A percentile compares a stretch with the other conserved stretches of the same genome.
Conservation (phyloP, 2,797 vertebrate genomes). For the Liparis tanakae region DNA sequence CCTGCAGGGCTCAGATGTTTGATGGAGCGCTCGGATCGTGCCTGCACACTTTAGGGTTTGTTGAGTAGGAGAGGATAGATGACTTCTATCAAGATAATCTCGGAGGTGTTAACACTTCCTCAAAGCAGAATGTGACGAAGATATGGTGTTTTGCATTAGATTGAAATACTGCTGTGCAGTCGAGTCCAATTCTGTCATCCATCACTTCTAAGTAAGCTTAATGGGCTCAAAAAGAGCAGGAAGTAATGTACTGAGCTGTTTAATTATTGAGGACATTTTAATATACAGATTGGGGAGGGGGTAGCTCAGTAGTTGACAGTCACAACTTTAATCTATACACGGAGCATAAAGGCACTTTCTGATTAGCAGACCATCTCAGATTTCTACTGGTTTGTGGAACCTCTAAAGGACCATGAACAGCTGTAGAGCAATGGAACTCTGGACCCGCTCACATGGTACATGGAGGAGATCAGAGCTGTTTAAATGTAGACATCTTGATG, state of each 20-base stretch:
- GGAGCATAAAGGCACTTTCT: neutral
- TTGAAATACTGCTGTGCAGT: neutral
- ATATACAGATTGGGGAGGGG: neutral
- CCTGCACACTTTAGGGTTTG: constrained; percentile 18
- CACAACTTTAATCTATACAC: neutral
- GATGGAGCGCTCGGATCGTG: neutral
- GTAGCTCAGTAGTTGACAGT: neutral
- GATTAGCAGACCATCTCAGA: neutral
- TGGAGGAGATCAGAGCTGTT: neutral
- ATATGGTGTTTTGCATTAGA: neutral
- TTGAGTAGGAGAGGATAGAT: neutral
- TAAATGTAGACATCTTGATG: neutral
- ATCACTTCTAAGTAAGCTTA: neutral
- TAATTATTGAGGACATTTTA: neutral
- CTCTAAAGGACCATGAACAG: neutral
- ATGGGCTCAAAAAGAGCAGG: neutral
- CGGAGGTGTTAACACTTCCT: neutral
- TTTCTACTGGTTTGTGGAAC: neutral
- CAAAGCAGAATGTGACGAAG: neutral
- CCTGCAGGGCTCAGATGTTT: neutral
- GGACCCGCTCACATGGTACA: neutral
- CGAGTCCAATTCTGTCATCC: neutral
- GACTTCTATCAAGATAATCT: neutral
- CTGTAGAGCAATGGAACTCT: neutral
- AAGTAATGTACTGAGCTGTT: neutral